Percentiles rank a stretch among this genome's conserved stretches.
Conservation (phyloP, 2,113 vertebrate genomes). For the Pomatorhinus ruficollis region DNA sequence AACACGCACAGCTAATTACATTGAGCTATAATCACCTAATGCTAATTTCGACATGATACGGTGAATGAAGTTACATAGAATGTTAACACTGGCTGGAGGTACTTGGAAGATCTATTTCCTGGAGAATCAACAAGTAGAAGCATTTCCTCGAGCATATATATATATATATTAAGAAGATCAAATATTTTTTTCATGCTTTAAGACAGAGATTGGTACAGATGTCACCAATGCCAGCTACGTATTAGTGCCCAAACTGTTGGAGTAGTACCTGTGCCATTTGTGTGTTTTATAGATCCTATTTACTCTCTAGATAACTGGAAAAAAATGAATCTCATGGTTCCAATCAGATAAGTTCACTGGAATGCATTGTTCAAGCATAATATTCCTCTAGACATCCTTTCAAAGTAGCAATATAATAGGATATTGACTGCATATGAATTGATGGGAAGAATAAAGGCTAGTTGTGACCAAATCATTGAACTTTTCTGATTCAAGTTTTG, state of each 20-base stretch:
- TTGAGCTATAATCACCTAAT: not conserved
- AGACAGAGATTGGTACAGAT: not conserved
- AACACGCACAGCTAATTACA: not conserved
- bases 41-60: not conserved
- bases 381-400: conserved; percentile 1
- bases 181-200: not conserved
- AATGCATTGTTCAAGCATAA: not conserved
- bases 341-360: not conserved
- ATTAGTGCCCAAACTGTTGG: not conserved
- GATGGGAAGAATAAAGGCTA: conserved; percentile 6
- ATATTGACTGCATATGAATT: conserved; percentile 33
- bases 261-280: not conserved
- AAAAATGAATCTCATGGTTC: not conserved
- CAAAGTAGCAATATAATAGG: conserved; percentile 4
- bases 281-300: not conserved
- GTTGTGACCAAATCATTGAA: conserved; percentile 34
- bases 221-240: not conserved
- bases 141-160: not conserved
- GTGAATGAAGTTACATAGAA: not conserved
- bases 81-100: not conserved
- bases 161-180: not conserved
- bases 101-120: not conserved
- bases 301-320: not conserved
- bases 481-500: conserved; percentile 12
- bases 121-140: not conserved